Base-by-base conservation (phyloP, 2,888 invertebrate genomes). In the Dolichopus griseipennis region DNA sequence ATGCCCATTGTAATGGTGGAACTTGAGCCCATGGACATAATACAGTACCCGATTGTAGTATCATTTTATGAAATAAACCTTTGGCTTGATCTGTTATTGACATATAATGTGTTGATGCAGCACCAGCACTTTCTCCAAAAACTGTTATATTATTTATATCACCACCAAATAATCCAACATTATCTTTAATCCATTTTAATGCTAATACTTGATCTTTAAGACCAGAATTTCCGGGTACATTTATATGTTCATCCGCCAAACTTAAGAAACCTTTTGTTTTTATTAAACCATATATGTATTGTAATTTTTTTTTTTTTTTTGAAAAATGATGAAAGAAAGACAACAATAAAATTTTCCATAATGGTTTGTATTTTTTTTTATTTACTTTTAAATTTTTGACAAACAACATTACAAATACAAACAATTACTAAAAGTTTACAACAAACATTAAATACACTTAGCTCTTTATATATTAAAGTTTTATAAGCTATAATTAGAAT, bases 51-150 rank as follows among this genome's bases (percentile, higher is more conserved):
- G 80, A 82, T 79, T 79, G 79, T 15, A 78, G 71, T 41, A 80
- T 78, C 2, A 75, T 77, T 70, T 79, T 80, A 70, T 80, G 79
- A 68, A 81, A 82, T 12, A 81, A 75, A 64, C 74, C 74, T 73
- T 78, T 81, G 1, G 84, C 77, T 74, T 83, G 79, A 61, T 84
- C 83, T 0, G 84, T 84, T 8, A 84, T 73, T 73, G 83, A 79
- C 73, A 84, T 78, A 69, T 80, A 83, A 71, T 85, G 83, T 0
- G 82, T 78, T 4, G 83, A 81, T 33, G 79, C 81, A 9, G 78
- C 83, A 1, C 85, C 85, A 2, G 84, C 84, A 73, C 85, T 84
- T 74, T 84, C 83, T 1, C 85, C 85, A 72, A 84, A 83, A 10
- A 85, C 76, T 0, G 84, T 84, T 2, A 81, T 83, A 70, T 85